Percentiles rank a stretch among this genome's conserved stretches.
These are phyloP conservation scores for Paracentrotus lividus DNA, from an alignment of 53 echinoderm and acorn worm genomes.

Conservation along the genomic window DNA sequence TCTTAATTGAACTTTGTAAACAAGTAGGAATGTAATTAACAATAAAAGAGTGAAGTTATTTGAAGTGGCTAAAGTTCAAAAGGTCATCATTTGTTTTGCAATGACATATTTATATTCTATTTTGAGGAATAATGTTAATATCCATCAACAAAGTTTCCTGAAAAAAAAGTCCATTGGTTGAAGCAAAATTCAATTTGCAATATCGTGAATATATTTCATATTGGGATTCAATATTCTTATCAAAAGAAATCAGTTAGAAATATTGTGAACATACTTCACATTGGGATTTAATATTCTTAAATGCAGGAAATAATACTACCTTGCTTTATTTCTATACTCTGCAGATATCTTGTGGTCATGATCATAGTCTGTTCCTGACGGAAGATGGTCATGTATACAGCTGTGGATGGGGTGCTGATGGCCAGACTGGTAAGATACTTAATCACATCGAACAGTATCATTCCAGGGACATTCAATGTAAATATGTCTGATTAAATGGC, in stretches of 20 bases:
- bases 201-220: too few species aligned
- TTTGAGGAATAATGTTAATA: too few species aligned
- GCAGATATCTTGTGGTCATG: constrained; percentile 95
- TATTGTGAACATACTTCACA: too few species aligned
- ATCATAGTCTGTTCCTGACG: constrained; percentile 96
- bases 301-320: neutral
- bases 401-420: constrained; percentile 99
- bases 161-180: too few species aligned
- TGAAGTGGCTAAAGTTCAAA: neutral
- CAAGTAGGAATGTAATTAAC: constrained; percentile 23
- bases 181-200: too few species aligned
- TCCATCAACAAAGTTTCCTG: too few species aligned
- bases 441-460: neutral
- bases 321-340: neutral
- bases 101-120: neutral
- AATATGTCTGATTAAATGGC: too few species aligned
- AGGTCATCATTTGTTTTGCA: neutral
- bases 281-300: too few species aligned
- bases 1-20: neutral
- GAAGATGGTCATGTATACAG: constrained; percentile 90
- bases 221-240: too few species aligned
- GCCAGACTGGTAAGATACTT: constrained; percentile 83
- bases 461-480: too few species aligned
- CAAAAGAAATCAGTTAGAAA: too few species aligned
- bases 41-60: neutral